A percentile compares a stretch with the other conserved stretches of the same genome.
phyloP scores from a whole-genome alignment of 2,113 vertebrate genomes.

The Apus apus region DNA sequence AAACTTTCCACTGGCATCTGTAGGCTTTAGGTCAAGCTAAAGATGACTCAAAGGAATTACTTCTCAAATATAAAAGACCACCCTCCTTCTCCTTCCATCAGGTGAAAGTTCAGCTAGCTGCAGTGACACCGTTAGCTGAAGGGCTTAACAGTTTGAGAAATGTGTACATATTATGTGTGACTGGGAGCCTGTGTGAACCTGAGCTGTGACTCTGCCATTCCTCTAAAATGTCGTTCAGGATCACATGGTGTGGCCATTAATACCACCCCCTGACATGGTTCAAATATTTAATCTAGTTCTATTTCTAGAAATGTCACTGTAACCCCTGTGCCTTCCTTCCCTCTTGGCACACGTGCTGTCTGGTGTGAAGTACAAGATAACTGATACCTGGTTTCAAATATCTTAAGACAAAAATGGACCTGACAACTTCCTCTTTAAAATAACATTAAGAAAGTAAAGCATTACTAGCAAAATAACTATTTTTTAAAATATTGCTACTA shows the following conservation, averaged over 20 bases:
- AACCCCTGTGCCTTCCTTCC: background rate
- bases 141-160: background rate
- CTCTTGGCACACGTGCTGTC: background rate
- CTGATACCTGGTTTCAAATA: too few relatives aligned
- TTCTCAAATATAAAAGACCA: background rate
- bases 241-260: slow-evolving; percentile 43
- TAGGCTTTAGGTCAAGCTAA: background rate
- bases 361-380: background rate
- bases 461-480: background rate
- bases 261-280: slow-evolving; percentile 48
- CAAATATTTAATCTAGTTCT: slow-evolving; percentile 36
- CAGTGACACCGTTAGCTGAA: background rate
- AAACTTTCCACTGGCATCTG: slow-evolving; percentile 38
- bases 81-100: background rate
- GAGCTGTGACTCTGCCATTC: slow-evolving; percentile 50
- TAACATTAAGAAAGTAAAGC: background rate
- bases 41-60: background rate
- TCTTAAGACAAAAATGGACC: background rate
- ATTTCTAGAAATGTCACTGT: slow-evolving; percentile 64
- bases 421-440: background rate
- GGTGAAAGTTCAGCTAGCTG: background rate
- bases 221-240: slow-evolving; percentile 70
- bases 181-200: background rate
- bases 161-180: background rate
- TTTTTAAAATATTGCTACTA: background rate